Conservation (phyloP, 2,797 vertebrate genomes). For the Microtus agrestis region DNA sequence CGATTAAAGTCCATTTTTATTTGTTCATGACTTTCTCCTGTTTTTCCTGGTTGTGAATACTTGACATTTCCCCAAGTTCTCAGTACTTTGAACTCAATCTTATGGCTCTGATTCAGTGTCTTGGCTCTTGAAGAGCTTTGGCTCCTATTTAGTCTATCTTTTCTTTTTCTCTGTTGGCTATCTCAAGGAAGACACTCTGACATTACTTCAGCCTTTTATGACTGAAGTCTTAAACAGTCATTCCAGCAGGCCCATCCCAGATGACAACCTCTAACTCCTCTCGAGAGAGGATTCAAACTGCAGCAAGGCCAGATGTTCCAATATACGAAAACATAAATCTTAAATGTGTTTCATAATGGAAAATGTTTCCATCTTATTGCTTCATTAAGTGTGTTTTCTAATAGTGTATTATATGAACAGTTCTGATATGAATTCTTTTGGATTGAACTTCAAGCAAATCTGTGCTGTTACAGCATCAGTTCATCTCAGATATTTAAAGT, state of each 20-base stretch:
- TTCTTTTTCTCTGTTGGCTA: slow-evolving; percentile 40
- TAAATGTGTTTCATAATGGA: neutral
- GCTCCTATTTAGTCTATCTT: neutral
- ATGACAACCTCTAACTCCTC: neutral
- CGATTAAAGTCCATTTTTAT: neutral
- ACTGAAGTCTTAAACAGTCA: slow-evolving; percentile 2
- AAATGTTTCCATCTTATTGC: slow-evolving; percentile 19
- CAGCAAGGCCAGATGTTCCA: neutral
- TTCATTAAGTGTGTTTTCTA: slow-evolving; percentile 42
- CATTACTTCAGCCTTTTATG: neutral
- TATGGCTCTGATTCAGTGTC: slow-evolving; percentile 41
- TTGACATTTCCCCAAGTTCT: slow-evolving; percentile 31
- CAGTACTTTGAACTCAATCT: neutral
- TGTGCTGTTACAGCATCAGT: slow-evolving; percentile 16
- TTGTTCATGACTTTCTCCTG: neutral
- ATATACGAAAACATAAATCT: neutral
- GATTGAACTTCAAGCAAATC: slow-evolving; percentile 32
- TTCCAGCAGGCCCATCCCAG: neutral
- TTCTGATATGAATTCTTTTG: slow-evolving; percentile 37
- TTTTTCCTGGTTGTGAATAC: slow-evolving; percentile 43
- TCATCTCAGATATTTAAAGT: slow-evolving; percentile 34
- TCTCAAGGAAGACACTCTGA: neutral
- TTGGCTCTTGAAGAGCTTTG: slow-evolving; percentile 32
- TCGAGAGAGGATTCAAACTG: slow-evolving; percentile 37
- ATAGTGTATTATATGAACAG: neutral